These are phyloP conservation scores for Coracias cyanogaster DNA, from an alignment of 2,797 vertebrate genomes.

Conservation along the genomic window DNA sequence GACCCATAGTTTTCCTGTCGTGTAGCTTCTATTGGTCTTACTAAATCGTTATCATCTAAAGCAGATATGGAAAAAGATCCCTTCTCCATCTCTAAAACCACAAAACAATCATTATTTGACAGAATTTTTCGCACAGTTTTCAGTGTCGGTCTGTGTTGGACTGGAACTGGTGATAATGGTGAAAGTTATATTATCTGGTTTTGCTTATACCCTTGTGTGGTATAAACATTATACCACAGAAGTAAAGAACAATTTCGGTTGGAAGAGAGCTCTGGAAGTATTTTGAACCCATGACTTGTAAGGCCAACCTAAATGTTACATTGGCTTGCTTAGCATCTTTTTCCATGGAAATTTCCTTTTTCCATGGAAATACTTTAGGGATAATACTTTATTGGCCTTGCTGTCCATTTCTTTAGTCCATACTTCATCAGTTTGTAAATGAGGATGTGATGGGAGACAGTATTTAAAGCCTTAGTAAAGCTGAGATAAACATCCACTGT, in stretches of 20 bases:
- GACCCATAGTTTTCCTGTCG: neutral
- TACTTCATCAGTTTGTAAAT: neutral
- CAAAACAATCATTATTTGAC: neutral
- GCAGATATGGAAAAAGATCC: neutral
- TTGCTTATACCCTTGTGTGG: neutral
- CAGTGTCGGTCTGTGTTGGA: neutral
- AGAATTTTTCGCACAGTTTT: neutral
- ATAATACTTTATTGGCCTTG: neutral
- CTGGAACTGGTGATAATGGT: neutral
- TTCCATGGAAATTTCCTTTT: neutral
- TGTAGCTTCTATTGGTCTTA: neutral
- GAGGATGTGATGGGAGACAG: neutral
- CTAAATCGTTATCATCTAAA: neutral
- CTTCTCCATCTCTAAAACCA: neutral
- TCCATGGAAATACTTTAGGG: neutral
- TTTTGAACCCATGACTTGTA: neutral
- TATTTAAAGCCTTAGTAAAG: neutral
- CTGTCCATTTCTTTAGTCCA: neutral
- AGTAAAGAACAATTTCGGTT: neutral
- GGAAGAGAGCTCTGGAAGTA: neutral
- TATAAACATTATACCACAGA: neutral
- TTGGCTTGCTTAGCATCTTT: neutral
- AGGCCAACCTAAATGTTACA: neutral
- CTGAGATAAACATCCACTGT: neutral
- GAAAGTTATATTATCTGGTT: neutral